Evolutionary conservation across 2,113 vertebrate species (phyloP).

Genomic region (Microcebus griseorufus): DNA sequence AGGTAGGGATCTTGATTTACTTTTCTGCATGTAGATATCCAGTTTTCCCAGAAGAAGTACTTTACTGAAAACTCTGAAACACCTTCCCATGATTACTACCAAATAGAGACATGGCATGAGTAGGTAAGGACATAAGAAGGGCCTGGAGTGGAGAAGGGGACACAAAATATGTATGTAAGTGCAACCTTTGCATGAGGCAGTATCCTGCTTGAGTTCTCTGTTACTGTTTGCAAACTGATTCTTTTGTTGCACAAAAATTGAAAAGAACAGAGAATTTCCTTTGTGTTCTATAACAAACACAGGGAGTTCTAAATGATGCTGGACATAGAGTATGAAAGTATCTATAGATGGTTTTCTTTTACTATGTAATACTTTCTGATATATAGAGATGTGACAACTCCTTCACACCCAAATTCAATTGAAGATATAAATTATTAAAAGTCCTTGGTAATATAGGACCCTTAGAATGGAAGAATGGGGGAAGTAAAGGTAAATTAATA

Average conservation of each 20-base stretch:
- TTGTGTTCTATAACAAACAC: background rate
- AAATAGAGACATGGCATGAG: background rate
- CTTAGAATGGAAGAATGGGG: background rate
- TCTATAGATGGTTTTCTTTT: background rate
- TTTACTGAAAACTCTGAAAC: conserved; percentile 1
- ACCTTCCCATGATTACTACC: background rate
- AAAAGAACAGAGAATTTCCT: background rate
- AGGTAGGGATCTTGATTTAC: too few relatives aligned
- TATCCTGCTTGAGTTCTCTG: background rate
- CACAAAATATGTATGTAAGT: background rate
- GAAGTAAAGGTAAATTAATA: background rate
- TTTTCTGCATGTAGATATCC: too few relatives aligned
- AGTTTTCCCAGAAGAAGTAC: background rate
- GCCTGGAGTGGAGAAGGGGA: background rate
- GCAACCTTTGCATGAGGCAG: background rate
- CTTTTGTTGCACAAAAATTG: background rate
- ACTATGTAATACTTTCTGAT: background rate
- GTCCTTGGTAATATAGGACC: background rate
- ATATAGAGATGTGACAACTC: background rate
- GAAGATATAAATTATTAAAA: background rate
- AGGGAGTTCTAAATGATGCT: background rate
- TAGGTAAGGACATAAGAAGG: background rate
- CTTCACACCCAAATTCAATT: background rate
- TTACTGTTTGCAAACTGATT: background rate
- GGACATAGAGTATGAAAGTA: background rate